Evolutionary conservation across 2,113 vertebrate species (phyloP), one percentile per base, ranked within the genome.

Genomic region (Centropus bengalensis): DNA sequence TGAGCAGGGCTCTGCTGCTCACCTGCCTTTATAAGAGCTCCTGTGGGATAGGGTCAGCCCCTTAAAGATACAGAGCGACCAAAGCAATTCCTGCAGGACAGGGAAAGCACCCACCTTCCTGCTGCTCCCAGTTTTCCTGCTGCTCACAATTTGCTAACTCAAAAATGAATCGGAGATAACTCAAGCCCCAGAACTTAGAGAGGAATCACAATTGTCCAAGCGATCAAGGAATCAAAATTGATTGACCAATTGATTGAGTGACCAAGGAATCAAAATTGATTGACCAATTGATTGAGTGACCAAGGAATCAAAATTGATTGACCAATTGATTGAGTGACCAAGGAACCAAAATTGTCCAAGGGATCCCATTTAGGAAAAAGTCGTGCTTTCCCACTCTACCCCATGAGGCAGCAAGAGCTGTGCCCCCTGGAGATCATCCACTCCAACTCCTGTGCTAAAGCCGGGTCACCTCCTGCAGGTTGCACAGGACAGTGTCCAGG

Each of bases 51-150:
- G 95, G 88, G 91, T 93, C 97, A 83, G 97, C 94, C 96, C 97
- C 97, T 98, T 98, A 98, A 98, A 98, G 97, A 91, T n/a, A 96
- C 96, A 97, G 97, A 97, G 97, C 96, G 83, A 86, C 79, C 74
- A 12, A 44, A 66, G 87, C 80, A 24, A 8, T 36, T 44, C 79
- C 54, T 28, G 86, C 87, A 64, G 89, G 74, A 67, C 79, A 17
- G n/a, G 60, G 14, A n/a, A 3, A 47, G 85, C 3, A 1, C n/a
- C 26, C 3, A 26, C 6, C 5, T 8, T 30, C 30, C 82, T 73
- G 17, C 86, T 9, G 56, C 76, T 66, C 60, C 62, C 55, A 3
- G 2, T 10, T 30, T 4, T 10, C 18, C 81, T 32, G 10, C 58
- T 27, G 22, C 91, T 87, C 62, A 3, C 80, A 19, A 0, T 30